Conservation (phyloP, 37 sponge, comb jelly and placozoan species). For the Haliclona indistincta region DNA sequence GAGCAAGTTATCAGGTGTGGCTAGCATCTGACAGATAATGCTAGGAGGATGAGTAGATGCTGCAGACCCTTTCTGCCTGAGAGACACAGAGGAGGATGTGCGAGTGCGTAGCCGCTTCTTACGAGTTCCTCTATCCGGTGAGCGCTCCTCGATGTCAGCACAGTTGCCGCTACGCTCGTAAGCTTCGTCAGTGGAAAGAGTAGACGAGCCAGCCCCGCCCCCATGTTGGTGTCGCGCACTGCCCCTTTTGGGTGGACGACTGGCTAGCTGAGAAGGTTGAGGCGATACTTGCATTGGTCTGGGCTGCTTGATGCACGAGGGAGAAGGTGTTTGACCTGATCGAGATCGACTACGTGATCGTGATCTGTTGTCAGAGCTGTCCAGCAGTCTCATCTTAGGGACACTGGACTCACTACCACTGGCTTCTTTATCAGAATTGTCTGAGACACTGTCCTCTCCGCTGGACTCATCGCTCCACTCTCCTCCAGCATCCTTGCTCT, state of each 20-base stretch:
- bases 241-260: no score
- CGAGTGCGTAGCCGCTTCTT: conserved; percentile 32
- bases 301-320: neutral
- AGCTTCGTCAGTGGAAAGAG: neutral
- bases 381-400: neutral
- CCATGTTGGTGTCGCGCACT: neutral
- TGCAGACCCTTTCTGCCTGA: neutral
- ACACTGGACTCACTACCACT: neutral
- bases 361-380: neutral
- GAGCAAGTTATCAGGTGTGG: conserved; percentile 82
- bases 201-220: neutral
- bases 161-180: conserved; percentile 55
- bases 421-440: conserved; percentile 6
- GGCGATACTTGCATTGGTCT: neutral
- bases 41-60: conserved; percentile 5
- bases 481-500: neutral
- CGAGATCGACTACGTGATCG: no score
- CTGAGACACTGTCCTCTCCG: neutral
- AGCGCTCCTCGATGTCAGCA: conserved; percentile 72
- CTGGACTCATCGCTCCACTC: conserved; percentile 2
- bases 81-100: neutral
- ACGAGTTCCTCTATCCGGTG: neutral
- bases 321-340: neutral
- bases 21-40: conserved; percentile 76
- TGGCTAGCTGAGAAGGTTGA: neutral